A percentile compares a stretch with the other conserved stretches of the same genome.
Conservation (phyloP, 2,113 vertebrate genomes). For the Leucopsar rothschildi region DNA sequence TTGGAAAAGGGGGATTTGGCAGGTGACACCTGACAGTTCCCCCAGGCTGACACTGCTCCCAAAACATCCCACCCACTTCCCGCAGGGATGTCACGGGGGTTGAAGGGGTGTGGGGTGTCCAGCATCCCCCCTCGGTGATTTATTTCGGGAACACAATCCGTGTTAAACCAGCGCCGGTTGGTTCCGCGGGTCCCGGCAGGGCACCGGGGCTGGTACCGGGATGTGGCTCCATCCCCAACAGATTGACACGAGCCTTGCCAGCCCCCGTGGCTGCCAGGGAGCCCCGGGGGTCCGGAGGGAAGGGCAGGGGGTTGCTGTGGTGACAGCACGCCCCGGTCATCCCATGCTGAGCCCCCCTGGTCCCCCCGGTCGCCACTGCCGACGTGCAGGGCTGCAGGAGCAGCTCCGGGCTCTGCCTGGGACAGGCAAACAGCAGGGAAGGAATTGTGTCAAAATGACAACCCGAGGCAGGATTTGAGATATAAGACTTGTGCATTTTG, state of each 20-base stretch:
- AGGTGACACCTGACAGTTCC: not conserved
- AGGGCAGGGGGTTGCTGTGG: constrained; percentile 1
- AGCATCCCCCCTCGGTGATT: not conserved
- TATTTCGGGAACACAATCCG: not conserved
- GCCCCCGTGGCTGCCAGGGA: not conserved
- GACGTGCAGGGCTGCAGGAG: not conserved
- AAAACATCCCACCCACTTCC: not conserved
- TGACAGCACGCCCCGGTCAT: not conserved
- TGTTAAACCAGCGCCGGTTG: accelerated
- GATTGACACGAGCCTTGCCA: not conserved
- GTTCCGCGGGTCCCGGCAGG: not conserved
- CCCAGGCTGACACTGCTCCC: not conserved
- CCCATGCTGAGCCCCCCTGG: not conserved
- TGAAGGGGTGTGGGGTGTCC: accelerated
- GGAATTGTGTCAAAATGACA: not conserved
- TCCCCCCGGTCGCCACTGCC: not conserved
- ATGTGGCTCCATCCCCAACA: not conserved
- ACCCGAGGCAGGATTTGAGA: not conserved
- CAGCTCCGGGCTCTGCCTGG: not conserved
- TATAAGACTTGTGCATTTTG: accelerated
- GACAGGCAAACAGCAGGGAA: not conserved
- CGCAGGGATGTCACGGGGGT: not conserved
- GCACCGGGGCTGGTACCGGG: not conserved
- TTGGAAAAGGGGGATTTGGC: not conserved
- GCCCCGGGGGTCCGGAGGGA: not conserved